phyloP scores from a whole-genome alignment of 2,888 invertebrate species.

The Deroplatys truncata region DNA sequence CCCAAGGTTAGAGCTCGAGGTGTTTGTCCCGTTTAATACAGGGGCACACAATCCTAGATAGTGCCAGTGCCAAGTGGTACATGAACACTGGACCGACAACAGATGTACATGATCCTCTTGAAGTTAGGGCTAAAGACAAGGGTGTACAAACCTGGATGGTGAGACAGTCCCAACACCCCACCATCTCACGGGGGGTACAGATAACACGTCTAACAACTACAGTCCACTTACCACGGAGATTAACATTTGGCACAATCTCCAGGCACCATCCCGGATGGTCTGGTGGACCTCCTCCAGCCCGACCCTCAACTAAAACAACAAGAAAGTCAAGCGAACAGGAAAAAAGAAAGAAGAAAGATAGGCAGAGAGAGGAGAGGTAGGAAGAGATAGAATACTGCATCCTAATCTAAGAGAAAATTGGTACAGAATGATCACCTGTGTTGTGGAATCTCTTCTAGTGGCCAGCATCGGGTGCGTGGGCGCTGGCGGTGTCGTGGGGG shows the following conservation, averaged over 20 bases:
- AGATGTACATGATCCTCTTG: too few species aligned
- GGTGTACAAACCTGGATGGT: not conserved
- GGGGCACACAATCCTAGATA: too few species aligned
- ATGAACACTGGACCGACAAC: too few species aligned
- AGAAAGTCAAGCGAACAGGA: not conserved
- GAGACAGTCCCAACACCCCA: not conserved
- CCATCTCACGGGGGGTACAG: not conserved
- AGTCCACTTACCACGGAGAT: not conserved
- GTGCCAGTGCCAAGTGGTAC: too few species aligned
- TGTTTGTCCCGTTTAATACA: too few species aligned
- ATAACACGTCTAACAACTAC: not conserved
- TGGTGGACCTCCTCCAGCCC: not conserved
- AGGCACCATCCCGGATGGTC: not conserved
- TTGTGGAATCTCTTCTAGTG: slow-evolving; percentile 74
- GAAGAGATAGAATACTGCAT: not conserved
- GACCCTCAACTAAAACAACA: not conserved
- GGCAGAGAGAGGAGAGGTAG: not conserved
- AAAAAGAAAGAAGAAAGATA: not conserved
- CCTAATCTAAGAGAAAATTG: not conserved
- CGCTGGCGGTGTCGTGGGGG: slow-evolving; percentile 21
- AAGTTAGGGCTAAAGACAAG: too few species aligned
- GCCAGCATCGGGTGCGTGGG: slow-evolving; percentile 44
- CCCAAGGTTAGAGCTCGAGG: too few species aligned
- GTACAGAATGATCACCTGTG: slow-evolving; percentile 56
- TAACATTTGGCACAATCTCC: not conserved